Conservation (phyloP, 2,113 vertebrate genomes). For the Enhydra lutris region DNA sequence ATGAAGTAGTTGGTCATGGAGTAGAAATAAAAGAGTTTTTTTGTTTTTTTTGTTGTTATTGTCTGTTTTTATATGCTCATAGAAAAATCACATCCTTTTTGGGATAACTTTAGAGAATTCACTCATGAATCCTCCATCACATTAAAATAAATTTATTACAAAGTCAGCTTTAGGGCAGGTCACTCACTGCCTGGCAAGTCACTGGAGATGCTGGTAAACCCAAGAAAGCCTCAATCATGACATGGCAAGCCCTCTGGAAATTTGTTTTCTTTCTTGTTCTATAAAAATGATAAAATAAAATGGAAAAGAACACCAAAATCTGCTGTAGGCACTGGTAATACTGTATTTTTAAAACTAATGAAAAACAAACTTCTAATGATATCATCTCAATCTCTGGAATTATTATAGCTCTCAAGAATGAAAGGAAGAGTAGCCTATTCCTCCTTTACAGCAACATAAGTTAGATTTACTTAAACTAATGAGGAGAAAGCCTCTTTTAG, state of each 20-base stretch:
- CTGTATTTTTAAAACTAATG: constrained; percentile 71
- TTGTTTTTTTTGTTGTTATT: not conserved
- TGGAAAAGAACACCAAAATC: constrained; percentile 56
- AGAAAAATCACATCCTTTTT: constrained; percentile 65
- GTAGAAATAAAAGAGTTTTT: constrained; percentile 72
- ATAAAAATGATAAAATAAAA: constrained; percentile 57
- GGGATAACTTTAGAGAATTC: constrained; percentile 65
- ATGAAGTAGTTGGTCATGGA: constrained; percentile 1
- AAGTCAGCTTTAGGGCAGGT: constrained; percentile 59
- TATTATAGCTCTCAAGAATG: constrained; percentile 64
- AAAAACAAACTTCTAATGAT: constrained; percentile 63
- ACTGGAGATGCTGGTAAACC: constrained; percentile 39
- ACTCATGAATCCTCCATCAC: constrained; percentile 26
- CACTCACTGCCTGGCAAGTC: constrained; percentile 48
- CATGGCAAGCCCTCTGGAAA: constrained; percentile 26
- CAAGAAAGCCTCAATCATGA: constrained; percentile 41
- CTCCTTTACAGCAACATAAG: constrained; percentile 43
- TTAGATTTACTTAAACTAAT: not conserved
- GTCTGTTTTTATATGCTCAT: constrained; percentile 52
- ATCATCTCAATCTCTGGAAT: constrained; percentile 56
- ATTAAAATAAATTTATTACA: constrained; percentile 68
- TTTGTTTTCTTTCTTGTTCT: constrained; percentile 2
- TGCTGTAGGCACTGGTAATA: constrained; percentile 43
- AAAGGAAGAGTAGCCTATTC: constrained; percentile 54
- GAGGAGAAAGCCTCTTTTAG: not conserved